These are phyloP conservation scores for Crotalus tigris DNA, from an alignment of 2,113 vertebrate genomes.

Conservation along the genomic window DNA sequence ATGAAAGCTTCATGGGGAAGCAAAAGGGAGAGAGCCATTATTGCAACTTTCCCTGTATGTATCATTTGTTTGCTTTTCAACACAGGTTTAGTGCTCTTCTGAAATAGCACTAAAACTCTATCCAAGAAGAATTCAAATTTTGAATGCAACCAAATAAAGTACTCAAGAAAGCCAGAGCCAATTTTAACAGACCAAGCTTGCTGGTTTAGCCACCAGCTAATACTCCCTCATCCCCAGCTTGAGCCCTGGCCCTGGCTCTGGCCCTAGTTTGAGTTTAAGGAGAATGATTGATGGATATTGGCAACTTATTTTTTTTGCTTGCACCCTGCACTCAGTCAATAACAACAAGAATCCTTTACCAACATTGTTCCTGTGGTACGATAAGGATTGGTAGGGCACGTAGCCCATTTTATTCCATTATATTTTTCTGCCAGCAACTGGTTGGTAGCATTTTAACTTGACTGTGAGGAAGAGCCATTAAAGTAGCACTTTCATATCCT, in stretches of 20 bases:
- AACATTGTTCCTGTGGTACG: neutral
- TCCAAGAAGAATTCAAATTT: neutral
- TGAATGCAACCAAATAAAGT: neutral
- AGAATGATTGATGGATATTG: neutral
- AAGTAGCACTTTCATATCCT: neutral
- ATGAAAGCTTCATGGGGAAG: neutral
- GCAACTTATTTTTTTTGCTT: neutral
- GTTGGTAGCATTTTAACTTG: neutral
- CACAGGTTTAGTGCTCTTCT: neutral
- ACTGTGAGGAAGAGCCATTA: neutral
- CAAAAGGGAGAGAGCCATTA: neutral
- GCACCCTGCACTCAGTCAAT: neutral
- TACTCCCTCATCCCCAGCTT: neutral
- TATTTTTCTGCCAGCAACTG: neutral
- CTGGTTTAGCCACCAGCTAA: neutral
- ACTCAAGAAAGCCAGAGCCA: neutral
- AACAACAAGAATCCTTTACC: neutral
- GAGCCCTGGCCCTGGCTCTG: neutral
- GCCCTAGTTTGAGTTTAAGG: neutral
- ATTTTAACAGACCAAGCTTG: neutral
- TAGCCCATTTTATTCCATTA: neutral
- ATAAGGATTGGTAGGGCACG: neutral
- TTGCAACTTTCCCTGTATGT: neutral
- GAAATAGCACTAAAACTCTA: neutral
- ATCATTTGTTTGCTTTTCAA: neutral